phyloP scores from a whole-genome alignment of 2,797 vertebrate genomes.

The Bradypodion ventrale region DNA sequence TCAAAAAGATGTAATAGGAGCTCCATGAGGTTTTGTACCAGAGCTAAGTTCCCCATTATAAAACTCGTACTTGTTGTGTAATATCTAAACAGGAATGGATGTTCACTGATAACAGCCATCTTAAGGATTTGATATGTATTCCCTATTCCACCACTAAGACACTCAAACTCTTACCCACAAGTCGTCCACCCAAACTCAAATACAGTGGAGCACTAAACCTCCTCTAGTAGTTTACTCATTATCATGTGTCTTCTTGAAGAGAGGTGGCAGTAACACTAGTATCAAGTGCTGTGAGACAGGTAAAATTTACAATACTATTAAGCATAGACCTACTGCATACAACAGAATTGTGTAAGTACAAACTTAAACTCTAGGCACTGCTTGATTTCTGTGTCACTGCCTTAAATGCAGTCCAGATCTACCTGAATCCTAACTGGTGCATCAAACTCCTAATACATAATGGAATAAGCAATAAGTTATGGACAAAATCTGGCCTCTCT shows the following conservation, averaged over 20 bases:
- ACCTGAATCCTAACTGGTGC: background rate
- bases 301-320: background rate
- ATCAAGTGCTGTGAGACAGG: background rate
- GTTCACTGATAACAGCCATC: background rate
- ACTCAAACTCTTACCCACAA: background rate
- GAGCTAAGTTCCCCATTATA: background rate
- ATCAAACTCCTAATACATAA: background rate
- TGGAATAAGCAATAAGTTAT: background rate
- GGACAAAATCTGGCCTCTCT: constrained; percentile 1
- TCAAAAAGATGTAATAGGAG: background rate
- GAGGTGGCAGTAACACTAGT: background rate
- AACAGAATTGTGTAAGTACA: background rate
- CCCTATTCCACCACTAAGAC: background rate
- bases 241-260: background rate
- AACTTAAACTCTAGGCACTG: background rate
- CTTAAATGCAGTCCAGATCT: background rate
- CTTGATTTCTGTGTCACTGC: background rate
- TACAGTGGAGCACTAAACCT: background rate
- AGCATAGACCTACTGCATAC: background rate
- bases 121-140: background rate
- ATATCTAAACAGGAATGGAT: background rate
- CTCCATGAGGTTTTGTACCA: too few species aligned
- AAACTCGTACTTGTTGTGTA: background rate
- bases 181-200: background rate
- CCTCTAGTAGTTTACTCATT: background rate